These are phyloP conservation scores for Macrostomum cliftonense DNA, from an alignment of 2,888 invertebrate species.

Conservation along the genomic window DNA sequence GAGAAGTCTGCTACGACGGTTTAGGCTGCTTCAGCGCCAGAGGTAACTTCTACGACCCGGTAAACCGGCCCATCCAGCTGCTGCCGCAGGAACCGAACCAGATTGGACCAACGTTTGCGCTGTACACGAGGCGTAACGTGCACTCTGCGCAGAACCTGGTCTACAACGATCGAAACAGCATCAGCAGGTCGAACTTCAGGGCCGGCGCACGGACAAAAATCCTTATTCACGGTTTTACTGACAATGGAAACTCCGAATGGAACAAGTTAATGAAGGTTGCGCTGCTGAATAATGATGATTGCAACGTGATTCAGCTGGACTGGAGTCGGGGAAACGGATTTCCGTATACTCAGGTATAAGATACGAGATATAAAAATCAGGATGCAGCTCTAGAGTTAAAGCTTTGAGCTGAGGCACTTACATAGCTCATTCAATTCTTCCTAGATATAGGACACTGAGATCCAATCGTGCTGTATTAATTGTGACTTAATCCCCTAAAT, in stretches of 20 bases:
- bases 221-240: conserved; percentile 79
- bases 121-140: conserved; percentile 43
- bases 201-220: conserved; percentile 60
- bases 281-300: conserved; percentile 48
- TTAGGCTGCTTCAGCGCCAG: conserved; percentile 22
- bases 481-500: too few species aligned
- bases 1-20: conserved; percentile 16
- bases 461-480: too few species aligned
- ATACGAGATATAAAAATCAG: too few species aligned
- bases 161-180: conserved; percentile 52
- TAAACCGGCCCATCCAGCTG: neutral
- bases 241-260: conserved; percentile 75
- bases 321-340: conserved; percentile 21
- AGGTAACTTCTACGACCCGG: conserved; percentile 20
- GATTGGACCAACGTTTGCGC: conserved; percentile 58
- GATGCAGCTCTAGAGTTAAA: conserved; percentile 6
- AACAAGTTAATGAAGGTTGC: conserved; percentile 78
- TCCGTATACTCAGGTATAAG: conserved; percentile 12
- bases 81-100: conserved; percentile 19
- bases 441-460: too few species aligned
- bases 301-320: conserved; percentile 20
- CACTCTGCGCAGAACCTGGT: conserved; percentile 35
- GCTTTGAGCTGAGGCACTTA: conserved; percentile 1
- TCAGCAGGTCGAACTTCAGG: conserved; percentile 57
- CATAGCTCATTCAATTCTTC: too few species aligned